phyloP scores from a whole-genome alignment of 2,113 vertebrate species.

The Calyptommatus sinebrachiatus region DNA sequence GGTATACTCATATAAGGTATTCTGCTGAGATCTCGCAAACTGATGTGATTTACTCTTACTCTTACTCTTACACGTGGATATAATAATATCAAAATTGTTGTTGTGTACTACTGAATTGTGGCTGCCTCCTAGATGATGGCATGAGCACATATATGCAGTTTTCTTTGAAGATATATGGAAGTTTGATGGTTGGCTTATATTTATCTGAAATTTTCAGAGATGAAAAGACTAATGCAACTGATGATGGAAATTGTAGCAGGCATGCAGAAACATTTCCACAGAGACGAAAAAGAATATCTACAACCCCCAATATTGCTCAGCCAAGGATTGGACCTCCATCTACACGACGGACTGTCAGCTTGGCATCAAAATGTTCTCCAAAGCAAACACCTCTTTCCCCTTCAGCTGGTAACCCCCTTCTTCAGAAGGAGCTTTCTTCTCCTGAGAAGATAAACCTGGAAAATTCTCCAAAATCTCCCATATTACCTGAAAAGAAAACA shows the following conservation, averaged over 20 bases:
- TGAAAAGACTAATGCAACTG: constrained; percentile 57
- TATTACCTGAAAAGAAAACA: constrained; percentile 74
- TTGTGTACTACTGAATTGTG: background rate
- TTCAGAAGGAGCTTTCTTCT: constrained; percentile 37
- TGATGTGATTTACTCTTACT: too few relatives aligned
- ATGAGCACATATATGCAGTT: too few relatives aligned
- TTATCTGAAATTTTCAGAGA: constrained; percentile 68
- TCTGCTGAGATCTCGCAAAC: too few relatives aligned
- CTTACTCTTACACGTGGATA: too few relatives aligned
- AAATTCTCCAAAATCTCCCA: constrained; percentile 41
- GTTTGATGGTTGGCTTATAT: background rate
- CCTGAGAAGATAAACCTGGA: constrained; percentile 41
- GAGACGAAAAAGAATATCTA: constrained; percentile 85
- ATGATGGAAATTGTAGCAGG: constrained; percentile 53
- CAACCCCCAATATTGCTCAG: constrained; percentile 77
- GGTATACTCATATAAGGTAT: too few relatives aligned
- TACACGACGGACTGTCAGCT: constrained; percentile 45
- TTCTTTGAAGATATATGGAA: constrained; percentile 6
- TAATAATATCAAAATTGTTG: too few relatives aligned
- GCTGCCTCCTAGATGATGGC: too few relatives aligned
- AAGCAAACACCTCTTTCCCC: constrained; percentile 47
- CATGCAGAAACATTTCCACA: constrained; percentile 68
- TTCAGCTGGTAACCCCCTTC: constrained; percentile 26
- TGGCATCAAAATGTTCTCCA: constrained; percentile 57
- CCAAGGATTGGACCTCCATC: constrained; percentile 70